Evolutionary conservation across 2,888 invertebrate genomes (phyloP).

Genomic region (Lapara coniferarum): DNA sequence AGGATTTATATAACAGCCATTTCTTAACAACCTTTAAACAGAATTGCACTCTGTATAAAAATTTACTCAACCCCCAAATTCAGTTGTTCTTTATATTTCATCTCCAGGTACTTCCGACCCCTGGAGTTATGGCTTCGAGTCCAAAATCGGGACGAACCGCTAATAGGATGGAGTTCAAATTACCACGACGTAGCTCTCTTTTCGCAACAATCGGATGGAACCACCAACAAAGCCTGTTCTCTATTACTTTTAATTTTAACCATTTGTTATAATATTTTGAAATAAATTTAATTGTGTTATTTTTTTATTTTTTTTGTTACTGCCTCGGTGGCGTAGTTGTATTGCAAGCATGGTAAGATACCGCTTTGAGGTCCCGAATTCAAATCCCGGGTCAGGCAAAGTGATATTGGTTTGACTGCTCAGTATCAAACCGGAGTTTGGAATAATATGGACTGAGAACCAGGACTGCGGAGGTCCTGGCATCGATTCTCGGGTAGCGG

Average conservation of each 20-base stretch:
- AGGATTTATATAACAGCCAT: too few relatives aligned
- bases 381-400: too few relatives aligned
- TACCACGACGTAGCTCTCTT: slow-evolving; percentile 86
- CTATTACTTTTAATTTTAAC: slow-evolving; percentile 5
- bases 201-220: slow-evolving; percentile 49
- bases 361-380: too few relatives aligned
- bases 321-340: background rate
- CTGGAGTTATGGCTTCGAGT: slow-evolving; percentile 90
- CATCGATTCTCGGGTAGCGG: too few relatives aligned
- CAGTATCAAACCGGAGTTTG: too few relatives aligned
- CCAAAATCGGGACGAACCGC: slow-evolving; percentile 87
- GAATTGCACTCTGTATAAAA: too few relatives aligned
- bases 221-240: background rate
- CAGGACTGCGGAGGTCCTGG: too few relatives aligned
- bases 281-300: slow-evolving; percentile 21
- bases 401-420: too few relatives aligned
- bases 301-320: background rate
- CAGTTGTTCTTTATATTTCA: background rate
- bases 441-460: too few relatives aligned
- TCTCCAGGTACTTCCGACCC: slow-evolving; percentile 89
- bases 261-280: slow-evolving; percentile 26
- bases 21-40: too few relatives aligned
- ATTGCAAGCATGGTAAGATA: too few relatives aligned
- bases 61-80: too few relatives aligned
- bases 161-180: slow-evolving; percentile 90